Conservation (phyloP, 2,797 vertebrate species). For the Typhlichthys subterraneus region DNA sequence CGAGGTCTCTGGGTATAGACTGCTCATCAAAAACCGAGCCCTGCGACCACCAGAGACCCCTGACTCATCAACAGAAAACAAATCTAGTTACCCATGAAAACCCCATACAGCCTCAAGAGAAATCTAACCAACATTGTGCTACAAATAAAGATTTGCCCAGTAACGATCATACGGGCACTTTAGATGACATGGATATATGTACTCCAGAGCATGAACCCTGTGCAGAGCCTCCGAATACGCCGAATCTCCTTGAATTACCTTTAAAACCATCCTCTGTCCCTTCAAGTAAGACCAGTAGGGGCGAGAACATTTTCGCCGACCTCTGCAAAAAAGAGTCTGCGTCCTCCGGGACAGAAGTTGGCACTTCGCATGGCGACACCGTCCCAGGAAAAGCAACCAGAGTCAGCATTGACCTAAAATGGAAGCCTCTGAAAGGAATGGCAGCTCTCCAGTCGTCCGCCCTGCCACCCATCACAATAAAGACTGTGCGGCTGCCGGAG, state of each 20-base stretch:
- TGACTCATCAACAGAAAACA: conserved; percentile 43
- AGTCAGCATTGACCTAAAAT: conserved; percentile 80
- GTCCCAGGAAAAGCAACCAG: conserved; percentile 46
- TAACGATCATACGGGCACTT: conserved; percentile 65
- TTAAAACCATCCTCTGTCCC: conserved; percentile 45
- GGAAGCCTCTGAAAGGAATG: conserved; percentile 90
- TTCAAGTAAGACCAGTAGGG: conserved; percentile 34
- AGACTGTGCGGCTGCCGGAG: conserved; percentile 56
- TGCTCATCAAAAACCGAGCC: conserved; percentile 7
- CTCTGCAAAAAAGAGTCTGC: conserved; percentile 40
- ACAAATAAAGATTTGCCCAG: conserved; percentile 22
- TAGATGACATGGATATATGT: conserved; percentile 89
- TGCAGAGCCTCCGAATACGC: conserved; percentile 44
- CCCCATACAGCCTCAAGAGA: conserved; percentile 53
- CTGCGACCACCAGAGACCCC: conserved; percentile 38
- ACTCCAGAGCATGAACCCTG: conserved; percentile 83
- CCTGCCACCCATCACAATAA: conserved; percentile 40
- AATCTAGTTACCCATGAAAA: conserved; percentile 42
- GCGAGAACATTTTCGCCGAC: conserved; percentile 20
- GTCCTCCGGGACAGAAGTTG: conserved; percentile 25
- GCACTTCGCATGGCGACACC: conserved; percentile 49
- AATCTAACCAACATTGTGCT: conserved; percentile 47
- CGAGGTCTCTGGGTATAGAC: conserved; percentile 45
- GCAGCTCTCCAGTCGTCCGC: conserved; percentile 62
- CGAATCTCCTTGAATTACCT: conserved; percentile 21